phyloP scores from a whole-genome alignment of 2,797 vertebrate genomes.

The Falco naumanni region DNA sequence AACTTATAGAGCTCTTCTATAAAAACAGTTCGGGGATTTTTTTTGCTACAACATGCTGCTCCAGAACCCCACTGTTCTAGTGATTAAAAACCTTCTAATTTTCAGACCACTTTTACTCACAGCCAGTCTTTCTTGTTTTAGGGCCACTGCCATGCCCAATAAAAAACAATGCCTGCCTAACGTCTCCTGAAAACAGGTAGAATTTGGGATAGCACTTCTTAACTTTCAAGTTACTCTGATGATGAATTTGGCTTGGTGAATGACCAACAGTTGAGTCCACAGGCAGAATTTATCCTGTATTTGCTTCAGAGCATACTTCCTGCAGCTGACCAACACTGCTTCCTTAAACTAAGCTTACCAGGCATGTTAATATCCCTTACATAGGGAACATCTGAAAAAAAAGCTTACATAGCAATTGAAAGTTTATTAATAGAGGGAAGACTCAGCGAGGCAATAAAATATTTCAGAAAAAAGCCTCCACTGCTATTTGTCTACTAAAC shows the following conservation, averaged over 20 bases:
- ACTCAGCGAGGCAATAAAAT: background rate
- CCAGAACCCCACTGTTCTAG: background rate
- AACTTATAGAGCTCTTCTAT: background rate
- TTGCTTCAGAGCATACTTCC: background rate
- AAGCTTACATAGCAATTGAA: background rate
- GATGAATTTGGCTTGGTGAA: background rate
- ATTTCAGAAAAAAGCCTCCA: background rate
- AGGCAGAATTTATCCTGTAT: background rate
- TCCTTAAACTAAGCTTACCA: slow-evolving; percentile 26
- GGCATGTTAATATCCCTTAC: background rate
- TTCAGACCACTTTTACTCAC: background rate
- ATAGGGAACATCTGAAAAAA: background rate
- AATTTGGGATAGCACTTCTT: background rate
- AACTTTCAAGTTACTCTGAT: background rate
- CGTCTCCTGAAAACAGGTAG: background rate
- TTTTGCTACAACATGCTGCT: background rate
- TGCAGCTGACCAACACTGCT: background rate
- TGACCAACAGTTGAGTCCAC: background rate
- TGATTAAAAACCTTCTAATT: background rate
- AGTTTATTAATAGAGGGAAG: background rate
- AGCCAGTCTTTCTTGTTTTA: background rate
- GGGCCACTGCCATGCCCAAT: background rate
- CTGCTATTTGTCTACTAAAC: background rate
- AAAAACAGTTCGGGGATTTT: background rate
- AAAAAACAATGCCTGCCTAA: background rate